Evolutionary conservation across 2,797 vertebrate species (phyloP), one percentile per base, ranked within the genome.

Genomic region (Tokudaia tokunoshimensis): DNA sequence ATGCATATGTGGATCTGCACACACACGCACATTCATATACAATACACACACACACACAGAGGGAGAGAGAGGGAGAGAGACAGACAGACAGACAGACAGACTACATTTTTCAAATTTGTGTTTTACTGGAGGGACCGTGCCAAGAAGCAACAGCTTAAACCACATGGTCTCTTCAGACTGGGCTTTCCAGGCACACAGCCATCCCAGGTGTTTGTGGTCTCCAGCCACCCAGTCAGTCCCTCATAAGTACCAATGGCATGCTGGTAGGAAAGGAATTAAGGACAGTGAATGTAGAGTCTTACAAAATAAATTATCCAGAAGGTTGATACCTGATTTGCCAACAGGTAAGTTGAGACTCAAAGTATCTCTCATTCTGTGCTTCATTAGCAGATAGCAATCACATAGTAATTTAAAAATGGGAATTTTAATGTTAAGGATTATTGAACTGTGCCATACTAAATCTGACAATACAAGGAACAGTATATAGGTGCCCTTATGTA

Each of bases 311-410:
- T 31, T 17, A 82, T 29, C 6, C 17, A 88, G 47, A 59, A 85
- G 7, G 44, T 47, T 34, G 20, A 84, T 34, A 44, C 86, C 78
- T 70, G n/a, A 84, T 14, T 94, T 75, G 63, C 29, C 6, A 63
- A 81, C 26, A n/a, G 41, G 37, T 22, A 75, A 29, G 37, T 79
- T 91, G 52, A 82, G 41, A 94, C 1, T 86, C 37, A 70, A 94
- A 20, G 14, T 26, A 89, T 31, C 0, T 67, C 75, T 65, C 20
- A 31, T 52, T 34, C 31, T 92, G 44, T 29, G 61, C 84, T 94
- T 88, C 85, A 74, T 34, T 41, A 59, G 59, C 52, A 93, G 59
- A 85, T 31, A 97, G 70, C 96, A 94, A 78, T 84, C 55, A 65
- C n/a, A 20, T 4, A 8, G 81, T 14, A 29, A 85, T 83, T 92